These are phyloP conservation scores for Leptogaster cylindrica DNA, from an alignment of 2,888 invertebrate genomes.

Conservation along the genomic window DNA sequence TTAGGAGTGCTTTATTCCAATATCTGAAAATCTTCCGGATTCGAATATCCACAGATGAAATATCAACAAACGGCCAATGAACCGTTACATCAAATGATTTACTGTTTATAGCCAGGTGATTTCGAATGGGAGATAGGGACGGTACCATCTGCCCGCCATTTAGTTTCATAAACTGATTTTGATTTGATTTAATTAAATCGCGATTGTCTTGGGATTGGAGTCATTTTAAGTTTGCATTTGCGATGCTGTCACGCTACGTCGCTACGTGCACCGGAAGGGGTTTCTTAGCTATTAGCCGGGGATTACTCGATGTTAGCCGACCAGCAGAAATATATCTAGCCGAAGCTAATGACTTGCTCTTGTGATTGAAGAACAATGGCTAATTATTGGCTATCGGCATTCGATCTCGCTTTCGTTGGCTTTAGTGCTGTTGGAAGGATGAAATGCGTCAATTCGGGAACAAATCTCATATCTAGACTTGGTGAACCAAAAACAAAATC, in stretches of 20 bases:
- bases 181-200: conserved; percentile 36
- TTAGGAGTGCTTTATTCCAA: too few relatives aligned
- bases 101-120: conserved; percentile 36
- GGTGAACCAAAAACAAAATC: conserved; percentile 13
- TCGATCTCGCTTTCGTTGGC: conserved; percentile 18
- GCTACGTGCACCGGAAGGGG: conserved; percentile 30
- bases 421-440: not conserved
- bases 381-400: conserved; percentile 25
- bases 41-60: conserved; percentile 16
- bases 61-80: conserved; percentile 21
- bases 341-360: conserved; percentile 30
- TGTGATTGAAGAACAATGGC: conserved; percentile 34
- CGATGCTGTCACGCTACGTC: conserved; percentile 26
- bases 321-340: conserved; percentile 9
- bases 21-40: conserved; percentile 7
- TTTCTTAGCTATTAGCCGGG: conserved; percentile 8
- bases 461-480: not conserved
- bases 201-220: conserved; percentile 1
- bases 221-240: not conserved
- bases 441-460: conserved; percentile 10
- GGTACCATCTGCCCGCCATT: conserved; percentile 32
- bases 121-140: conserved; percentile 22
- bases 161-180: conserved; percentile 30
- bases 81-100: conserved; percentile 29
- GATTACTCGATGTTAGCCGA: conserved; percentile 16